Evolutionary conservation across 1,140 invertebrate genomes (phyloP), one percentile per base, ranked within the genome.

Genomic region (Cotesia vestalis): DNA sequence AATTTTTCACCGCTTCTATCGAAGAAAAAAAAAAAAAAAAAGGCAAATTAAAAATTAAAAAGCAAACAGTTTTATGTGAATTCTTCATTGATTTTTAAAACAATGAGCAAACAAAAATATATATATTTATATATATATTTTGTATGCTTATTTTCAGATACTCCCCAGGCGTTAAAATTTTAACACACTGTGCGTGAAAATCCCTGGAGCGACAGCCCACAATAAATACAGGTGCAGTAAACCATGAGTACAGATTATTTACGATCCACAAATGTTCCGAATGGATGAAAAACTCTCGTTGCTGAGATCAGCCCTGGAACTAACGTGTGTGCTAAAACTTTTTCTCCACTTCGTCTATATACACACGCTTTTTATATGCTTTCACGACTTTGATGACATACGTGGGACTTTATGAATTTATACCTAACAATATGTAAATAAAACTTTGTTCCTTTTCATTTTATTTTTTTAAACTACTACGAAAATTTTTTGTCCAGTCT

Each of bases 261-360:
- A 72, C 70, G 63, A 72, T 64, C 70, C 63, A 72, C 63, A 67
- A 72, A 72, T 72, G 66, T 72, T 72, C 63, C 70, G 53, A 72
- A 66, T 64, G 62, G 70, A 72, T 72, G 70, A 72, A 63, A 72
- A 72, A 72, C 70, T 63, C 70, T 57, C 69, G 53, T 71, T 51
- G 17, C 36, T 57, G 63, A 72, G 63, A 72, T 72, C 63, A 36
- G 20, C 14, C 53, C 20, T 53, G 53, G 63, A 57, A 52, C 53
- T 46, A 36, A 53, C 52, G 52, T 64, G 11, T 34, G 51, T 46
- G 62, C 52, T 34, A 72, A 72, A 72, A 64, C 61, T 72, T 66
- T 66, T 59, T 51, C 51, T 66, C 59, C 27, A 27, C 27, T 27
- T 27, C 36, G 38, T 52, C 40, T 46, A 46, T 46, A 46, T 46